Evolutionary conservation across 2,797 vertebrate species (phyloP), one percentile per base, ranked within the genome.

Genomic region (Coccyzus lansbergi): DNA sequence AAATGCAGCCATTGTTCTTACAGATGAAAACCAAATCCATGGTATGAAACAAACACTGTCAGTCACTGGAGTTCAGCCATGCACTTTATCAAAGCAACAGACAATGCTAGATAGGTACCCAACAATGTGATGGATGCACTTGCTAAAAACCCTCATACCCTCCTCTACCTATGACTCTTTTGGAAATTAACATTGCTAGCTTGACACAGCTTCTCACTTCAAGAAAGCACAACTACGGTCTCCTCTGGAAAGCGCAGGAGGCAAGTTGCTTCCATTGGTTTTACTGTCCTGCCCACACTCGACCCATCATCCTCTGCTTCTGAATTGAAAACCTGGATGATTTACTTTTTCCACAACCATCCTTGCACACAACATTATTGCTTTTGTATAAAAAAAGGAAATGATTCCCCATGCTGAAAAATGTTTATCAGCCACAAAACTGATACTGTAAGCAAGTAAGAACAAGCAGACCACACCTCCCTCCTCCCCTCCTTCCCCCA

Each of bases 91-190:
- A 67, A 40, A 34, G 55, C 38, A 86, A 79, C 0, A 0, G 46
- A 31, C 67, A 59, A 31, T 26, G 33, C 13, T 0, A 0, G 22
- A 24, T 0, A 34, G 58, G 18, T 38, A 49, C 34, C 34, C 48
- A 65, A 14, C 7, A 56, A 49, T 0, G 4, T 0, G 2, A 71
- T 0, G 0, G 46, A 60, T 5, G 3, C 13, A 46, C 10, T 28
- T 3, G 0, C 33, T 36, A 56, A 51, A 85, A 51, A 21, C 28
- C 26, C 33, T 21, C 7, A 14, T 12, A 20, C 3, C 8, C 26
- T 74, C 22, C 31, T 65, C 31, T n/a, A 16, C 15, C 13, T 13
- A 15, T 6, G 17, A 31, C 46, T 63, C 33, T 58, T 60, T 40
- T 5, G 10, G 22, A 76, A 10, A 62, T 12, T 10, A 36, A 20